Percentiles rank a stretch among this genome's conserved stretches.
These are phyloP conservation scores for Anas georgica DNA, from an alignment of 2,797 vertebrate species.

Conservation along the genomic window DNA sequence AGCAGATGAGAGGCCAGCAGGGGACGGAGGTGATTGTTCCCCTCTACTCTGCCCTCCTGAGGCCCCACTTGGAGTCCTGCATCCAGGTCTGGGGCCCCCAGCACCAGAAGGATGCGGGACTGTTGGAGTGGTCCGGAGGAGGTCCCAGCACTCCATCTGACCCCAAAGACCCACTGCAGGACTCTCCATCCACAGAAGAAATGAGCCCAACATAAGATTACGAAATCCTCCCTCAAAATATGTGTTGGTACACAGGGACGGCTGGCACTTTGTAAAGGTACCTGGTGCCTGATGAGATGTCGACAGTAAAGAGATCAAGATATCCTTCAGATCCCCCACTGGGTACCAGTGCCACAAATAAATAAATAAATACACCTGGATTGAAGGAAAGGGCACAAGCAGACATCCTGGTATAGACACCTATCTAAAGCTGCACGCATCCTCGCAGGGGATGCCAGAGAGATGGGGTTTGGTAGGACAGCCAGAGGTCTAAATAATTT, in stretches of 20 bases:
- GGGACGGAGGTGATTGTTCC: too few species aligned
- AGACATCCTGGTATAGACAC: neutral
- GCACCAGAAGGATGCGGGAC: too few species aligned
- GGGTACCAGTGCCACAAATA: neutral
- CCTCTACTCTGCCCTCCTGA: too few species aligned
- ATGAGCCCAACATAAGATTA: neutral
- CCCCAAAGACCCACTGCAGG: neutral
- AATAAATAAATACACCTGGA: neutral
- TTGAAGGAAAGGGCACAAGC: neutral
- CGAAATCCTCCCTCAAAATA: neutral
- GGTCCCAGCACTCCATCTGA: neutral
- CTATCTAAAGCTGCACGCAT: fast-evolving
- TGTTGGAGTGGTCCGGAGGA: too few species aligned
- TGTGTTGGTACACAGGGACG: neutral
- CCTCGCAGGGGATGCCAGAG: neutral
- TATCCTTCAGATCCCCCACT: fast-evolving
- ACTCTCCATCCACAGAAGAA: neutral
- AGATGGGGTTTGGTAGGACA: neutral
- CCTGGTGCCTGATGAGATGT: neutral
- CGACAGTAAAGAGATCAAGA: neutral
- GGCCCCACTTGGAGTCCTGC: too few species aligned
- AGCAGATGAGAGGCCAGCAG: too few species aligned
- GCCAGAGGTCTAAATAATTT: neutral
- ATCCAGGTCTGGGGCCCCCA: too few species aligned
- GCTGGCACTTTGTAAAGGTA: neutral